Base-by-base conservation (phyloP, 2,888 invertebrate genomes). In the Epirrhoe tristata region DNA sequence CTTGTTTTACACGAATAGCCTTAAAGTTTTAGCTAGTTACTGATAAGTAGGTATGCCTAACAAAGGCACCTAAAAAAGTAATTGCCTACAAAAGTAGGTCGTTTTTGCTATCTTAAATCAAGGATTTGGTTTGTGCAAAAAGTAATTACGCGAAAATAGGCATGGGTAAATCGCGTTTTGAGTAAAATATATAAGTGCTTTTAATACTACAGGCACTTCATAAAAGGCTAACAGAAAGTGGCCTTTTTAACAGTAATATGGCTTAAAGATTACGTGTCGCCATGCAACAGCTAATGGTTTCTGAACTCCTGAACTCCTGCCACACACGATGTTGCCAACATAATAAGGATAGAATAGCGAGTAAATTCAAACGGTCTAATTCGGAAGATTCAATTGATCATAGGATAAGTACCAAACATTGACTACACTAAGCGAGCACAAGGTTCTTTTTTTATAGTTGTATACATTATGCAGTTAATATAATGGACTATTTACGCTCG, bases 251-350 rank as follows among this genome's bases (percentile, higher is more conserved):
- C 17, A 60, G 60, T 60, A 57, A 48, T 51, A 63, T 56, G 51
- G 56, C 34, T 58, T 32, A 58, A 61, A 69, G 51, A 67, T 65
- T 63, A 65, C 36, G 14, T 63, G 67, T 53, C 62, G 39, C 55
- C 55, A 63, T 10, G 59, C 48, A 63, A 67, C 48, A 48, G 56
- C 52, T 67, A 67, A 67, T 63, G 59, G 63, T 36, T 67, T 63
- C 39, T 43, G 10, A 43, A 43, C 39, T 43, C 10, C 12, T 53
- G 24, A 58, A 31, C 62, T 58, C 34, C 36, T 39, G 46, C 55
- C 58, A 51, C 54, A 17, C 24, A 55, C 48, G 61, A 65, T 51
- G 55, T 64, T 58, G 54, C 63, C 51, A 67, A 46, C 64, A 54
- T 24, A 24, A 6, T 46, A 8, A 16, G 4, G 12, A 50, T 14